These are phyloP conservation scores for Catostomus latipinnis DNA, from an alignment of 2,797 vertebrate genomes.

Conservation along the genomic window DNA sequence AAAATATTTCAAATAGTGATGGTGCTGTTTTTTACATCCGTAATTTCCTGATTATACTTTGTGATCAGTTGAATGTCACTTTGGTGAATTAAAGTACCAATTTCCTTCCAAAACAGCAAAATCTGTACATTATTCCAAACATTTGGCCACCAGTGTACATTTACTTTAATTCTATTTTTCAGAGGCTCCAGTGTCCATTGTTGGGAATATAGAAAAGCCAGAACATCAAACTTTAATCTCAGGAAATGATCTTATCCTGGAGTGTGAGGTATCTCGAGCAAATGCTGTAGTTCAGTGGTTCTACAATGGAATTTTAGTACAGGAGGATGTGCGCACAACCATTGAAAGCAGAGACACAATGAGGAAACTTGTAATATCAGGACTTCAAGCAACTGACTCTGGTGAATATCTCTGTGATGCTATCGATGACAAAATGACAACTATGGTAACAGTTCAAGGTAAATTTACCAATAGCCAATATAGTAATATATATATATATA, in stretches of 20 bases:
- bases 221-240: slow-evolving; percentile 77
- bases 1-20: too few species aligned
- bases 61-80: too few species aligned
- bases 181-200: slow-evolving; percentile 86
- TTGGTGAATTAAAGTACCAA: too few species aligned
- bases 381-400: slow-evolving; percentile 78
- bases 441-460: slow-evolving; percentile 89
- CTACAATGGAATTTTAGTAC: slow-evolving; percentile 84
- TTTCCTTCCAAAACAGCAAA: too few species aligned
- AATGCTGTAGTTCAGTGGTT: slow-evolving; percentile 88
- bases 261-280: slow-evolving; percentile 85
- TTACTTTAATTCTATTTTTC: slow-evolving; percentile 38
- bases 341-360: slow-evolving; percentile 82
- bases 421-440: slow-evolving; percentile 86
- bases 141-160: too few species aligned
- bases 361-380: slow-evolving; percentile 84
- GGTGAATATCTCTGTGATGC: slow-evolving; percentile 93
- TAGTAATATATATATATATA: neutral
- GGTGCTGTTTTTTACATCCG: too few species aligned
- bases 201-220: slow-evolving; percentile 79
- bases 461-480: slow-evolving; percentile 47
- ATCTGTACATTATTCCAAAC: too few species aligned
- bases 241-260: slow-evolving; percentile 89
- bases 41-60: too few species aligned
- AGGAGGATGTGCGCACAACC: slow-evolving; percentile 75